phyloP scores from a whole-genome alignment of 2,113 vertebrate genomes.

The Neodontobutis hainanensis region DNA sequence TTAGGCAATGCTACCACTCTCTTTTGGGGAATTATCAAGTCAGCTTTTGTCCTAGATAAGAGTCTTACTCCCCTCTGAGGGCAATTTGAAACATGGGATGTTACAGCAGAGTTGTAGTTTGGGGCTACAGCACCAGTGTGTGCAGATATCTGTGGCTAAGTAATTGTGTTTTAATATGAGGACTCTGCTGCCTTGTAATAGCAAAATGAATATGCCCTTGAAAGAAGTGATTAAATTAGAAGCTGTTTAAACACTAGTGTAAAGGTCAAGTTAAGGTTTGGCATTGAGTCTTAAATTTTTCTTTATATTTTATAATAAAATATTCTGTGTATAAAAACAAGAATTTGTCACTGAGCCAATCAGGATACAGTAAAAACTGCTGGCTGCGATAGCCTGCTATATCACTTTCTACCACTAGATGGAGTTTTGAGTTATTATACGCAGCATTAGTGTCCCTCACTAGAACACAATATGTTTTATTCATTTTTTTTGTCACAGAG shows the following conservation, averaged over 20 bases:
- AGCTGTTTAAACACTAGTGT: conserved; percentile 1
- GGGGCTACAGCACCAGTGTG: conserved; percentile 48
- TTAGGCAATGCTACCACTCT: conserved; percentile 53
- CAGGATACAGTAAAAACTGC: no score
- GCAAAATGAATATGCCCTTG: neutral
- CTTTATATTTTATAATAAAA: neutral
- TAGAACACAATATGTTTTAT: no score
- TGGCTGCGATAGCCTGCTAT: no score
- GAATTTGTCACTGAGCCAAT: no score
- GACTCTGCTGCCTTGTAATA: neutral
- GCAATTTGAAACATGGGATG: conserved; percentile 66
- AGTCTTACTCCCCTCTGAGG: conserved; percentile 63
- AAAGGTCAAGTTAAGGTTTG: neutral
- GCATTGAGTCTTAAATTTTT: neutral
- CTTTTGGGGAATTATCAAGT: conserved; percentile 71
- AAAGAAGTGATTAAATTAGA: neutral
- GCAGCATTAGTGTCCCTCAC: no score
- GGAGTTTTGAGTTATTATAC: no score
- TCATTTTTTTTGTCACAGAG: no score
- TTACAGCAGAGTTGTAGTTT: conserved; percentile 64
- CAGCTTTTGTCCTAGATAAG: conserved; percentile 74
- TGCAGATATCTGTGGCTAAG: conserved; percentile 16
- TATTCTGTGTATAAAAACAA: neutral
- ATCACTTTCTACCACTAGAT: no score
- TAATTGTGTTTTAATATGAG: conserved; percentile 5